Percentiles rank a stretch among this genome's conserved stretches.
Conservation (phyloP, 1,140 invertebrate genomes). For the Halictus rubicundus region DNA sequence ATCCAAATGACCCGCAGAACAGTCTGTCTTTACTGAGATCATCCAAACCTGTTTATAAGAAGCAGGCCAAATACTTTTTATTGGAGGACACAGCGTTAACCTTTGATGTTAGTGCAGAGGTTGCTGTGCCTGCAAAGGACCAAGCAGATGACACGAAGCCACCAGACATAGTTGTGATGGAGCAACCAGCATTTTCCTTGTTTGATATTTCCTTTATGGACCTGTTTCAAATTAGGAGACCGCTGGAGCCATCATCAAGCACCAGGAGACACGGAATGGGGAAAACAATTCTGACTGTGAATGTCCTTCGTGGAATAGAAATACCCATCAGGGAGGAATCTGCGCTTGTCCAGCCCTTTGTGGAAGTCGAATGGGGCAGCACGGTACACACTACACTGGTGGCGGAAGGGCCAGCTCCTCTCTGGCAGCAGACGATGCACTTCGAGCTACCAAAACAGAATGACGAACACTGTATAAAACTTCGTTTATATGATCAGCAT, state of each 20-base stretch:
- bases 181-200: constrained; percentile 72
- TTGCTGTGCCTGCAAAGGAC: constrained; percentile 12
- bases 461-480: constrained; percentile 68
- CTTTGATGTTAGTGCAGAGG: constrained; percentile 37
- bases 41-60: constrained; percentile 38
- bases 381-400: constrained; percentile 64
- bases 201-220: constrained; percentile 68
- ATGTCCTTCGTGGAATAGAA: constrained; percentile 74
- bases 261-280: constrained; percentile 56
- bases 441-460: constrained; percentile 71
- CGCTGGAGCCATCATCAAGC: constrained; percentile 58
- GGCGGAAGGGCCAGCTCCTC: constrained; percentile 74
- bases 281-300: constrained; percentile 72
- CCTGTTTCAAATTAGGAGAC: constrained; percentile 69
- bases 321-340: constrained; percentile 78
- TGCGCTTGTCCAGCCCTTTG: constrained; percentile 72
- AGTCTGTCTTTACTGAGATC: constrained; percentile 54
- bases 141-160: constrained; percentile 40
- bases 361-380: constrained; percentile 77
- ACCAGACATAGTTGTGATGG: constrained; percentile 70
- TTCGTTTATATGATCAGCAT: constrained; percentile 77
- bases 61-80: constrained; percentile 68
- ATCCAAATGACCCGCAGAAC: constrained; percentile 76
- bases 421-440: constrained; percentile 77
- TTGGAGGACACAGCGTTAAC: constrained; percentile 65